These are phyloP conservation scores for Nomada fucata DNA, from an alignment of 2,888 invertebrate genomes.

Conservation along the genomic window DNA sequence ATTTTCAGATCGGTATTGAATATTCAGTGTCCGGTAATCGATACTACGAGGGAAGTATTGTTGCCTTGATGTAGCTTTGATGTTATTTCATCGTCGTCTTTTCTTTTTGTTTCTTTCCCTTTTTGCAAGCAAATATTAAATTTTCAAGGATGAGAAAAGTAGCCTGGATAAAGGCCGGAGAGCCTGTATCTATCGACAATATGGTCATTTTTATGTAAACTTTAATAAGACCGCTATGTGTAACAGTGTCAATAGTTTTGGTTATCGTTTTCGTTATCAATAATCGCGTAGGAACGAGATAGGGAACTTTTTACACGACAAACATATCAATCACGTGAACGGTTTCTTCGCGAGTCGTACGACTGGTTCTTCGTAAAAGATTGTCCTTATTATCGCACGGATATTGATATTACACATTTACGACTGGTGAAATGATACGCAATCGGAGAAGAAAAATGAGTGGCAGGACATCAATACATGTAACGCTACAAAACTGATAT, in stretches of 20 bases:
- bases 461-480: too few species aligned
- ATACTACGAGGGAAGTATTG: too few species aligned
- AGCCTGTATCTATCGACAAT: too few species aligned
- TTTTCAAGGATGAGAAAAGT: too few species aligned
- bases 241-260: too few species aligned
- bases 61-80: too few species aligned
- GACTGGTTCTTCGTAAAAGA: slow-evolving; percentile 1
- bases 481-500: background rate
- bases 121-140: too few species aligned
- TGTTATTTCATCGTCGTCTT: too few species aligned
- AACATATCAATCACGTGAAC: background rate
- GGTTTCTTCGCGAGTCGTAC: background rate
- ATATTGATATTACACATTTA: background rate
- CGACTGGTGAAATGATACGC: background rate
- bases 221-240: too few species aligned
- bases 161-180: too few species aligned
- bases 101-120: too few species aligned
- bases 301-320: slow-evolving; percentile 5
- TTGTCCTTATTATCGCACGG: background rate
- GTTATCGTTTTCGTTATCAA: background rate
- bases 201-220: too few species aligned
- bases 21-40: background rate
- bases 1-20: background rate
- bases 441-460: background rate
- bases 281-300: slow-evolving; percentile 7